Evolutionary conservation across 1,140 invertebrate genomes (phyloP), one percentile per base, ranked within the genome.

Genomic region (Mactra quadrangularis): DNA sequence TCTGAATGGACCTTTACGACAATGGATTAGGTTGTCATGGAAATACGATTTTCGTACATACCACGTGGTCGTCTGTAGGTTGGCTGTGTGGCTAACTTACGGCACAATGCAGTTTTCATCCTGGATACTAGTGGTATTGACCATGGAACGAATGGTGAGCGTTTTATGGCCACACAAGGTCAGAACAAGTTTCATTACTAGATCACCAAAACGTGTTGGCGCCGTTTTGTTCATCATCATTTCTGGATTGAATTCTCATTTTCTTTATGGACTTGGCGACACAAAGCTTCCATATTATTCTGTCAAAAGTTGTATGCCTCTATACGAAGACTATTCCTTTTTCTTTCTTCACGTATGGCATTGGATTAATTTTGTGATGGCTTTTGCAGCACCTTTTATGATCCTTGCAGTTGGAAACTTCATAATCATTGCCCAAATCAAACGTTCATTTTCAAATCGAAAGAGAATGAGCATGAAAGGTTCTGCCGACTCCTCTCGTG

Each of bases 111-210:
- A 87, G 47, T 70, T 68, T 35, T 89, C 88, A 2, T 64, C 87
- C n/a, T 90, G 88, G 88, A 71, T 85, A 13, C 57, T 89, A 15
- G 88, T 87, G 9, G 57, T 79, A 2, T 83, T 90, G 57, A 88
- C 89, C 17, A 27, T 86, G 19, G 88, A 90, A 50, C 75, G 89
- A 0, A 68, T 85, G 19, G 74, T 84, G 6, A 85, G 81, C 15
- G 84, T 89, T 4, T 84, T 83, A 22, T 74, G 84, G 45, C 89
- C 89, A 3, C 85, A 86, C 27, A 78, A 75, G 22, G 78, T 77
- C 0, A 72, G 55, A 45, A 31, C 33, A 15, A 59, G 70, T 1
- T 88, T 72, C 59, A 88, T 78, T 15, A 9, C 19, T 25, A 41
- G n/a, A 7, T 13, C 29, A 2, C 50, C 70, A 0, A 57, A 25